A percentile compares a stretch with the other conserved stretches of the same genome.
Evolutionary conservation across 2,113 vertebrate genomes (phyloP).

Genomic region (Rhabdornis inornatus): DNA sequence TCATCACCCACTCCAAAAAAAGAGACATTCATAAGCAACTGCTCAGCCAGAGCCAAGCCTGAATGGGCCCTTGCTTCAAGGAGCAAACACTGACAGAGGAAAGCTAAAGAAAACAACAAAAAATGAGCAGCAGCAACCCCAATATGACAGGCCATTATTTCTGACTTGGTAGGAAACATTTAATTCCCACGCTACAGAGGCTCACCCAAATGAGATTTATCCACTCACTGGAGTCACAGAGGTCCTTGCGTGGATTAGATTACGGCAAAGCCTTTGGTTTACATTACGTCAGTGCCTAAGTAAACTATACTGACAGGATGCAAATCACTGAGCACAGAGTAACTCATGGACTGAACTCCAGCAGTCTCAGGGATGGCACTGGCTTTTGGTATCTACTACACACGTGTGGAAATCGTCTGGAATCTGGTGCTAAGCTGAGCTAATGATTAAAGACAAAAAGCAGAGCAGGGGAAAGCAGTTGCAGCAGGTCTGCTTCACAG

Average conservation of each 20-base stretch:
- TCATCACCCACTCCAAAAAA: background rate
- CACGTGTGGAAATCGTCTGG: background rate
- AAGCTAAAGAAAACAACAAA: background rate
- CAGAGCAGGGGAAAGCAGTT: background rate
- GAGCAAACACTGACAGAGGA: background rate
- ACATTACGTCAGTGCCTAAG: background rate
- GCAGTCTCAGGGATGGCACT: background rate
- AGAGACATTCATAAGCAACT: background rate
- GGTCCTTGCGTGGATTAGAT: background rate
- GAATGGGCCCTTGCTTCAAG: background rate
- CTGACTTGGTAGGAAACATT: background rate
- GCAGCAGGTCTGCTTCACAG: background rate
- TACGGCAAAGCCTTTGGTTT: background rate
- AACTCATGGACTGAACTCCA: background rate
- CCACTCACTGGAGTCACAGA: background rate
- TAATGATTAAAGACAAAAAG: background rate
- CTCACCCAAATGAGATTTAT: conserved; percentile 2
- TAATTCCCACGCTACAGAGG: background rate
- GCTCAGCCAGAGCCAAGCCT: background rate
- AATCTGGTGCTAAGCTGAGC: background rate
- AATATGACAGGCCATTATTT: background rate
- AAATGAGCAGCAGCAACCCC: background rate
- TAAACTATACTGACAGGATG: background rate
- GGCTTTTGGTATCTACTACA: background rate
- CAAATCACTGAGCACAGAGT: background rate